Percentiles rank a stretch among this genome's conserved stretches.
These are phyloP conservation scores for Rhopilema esculentum DNA, from an alignment of 30 jellyfish, hydroid and myxozoan species.

Conservation along the genomic window DNA sequence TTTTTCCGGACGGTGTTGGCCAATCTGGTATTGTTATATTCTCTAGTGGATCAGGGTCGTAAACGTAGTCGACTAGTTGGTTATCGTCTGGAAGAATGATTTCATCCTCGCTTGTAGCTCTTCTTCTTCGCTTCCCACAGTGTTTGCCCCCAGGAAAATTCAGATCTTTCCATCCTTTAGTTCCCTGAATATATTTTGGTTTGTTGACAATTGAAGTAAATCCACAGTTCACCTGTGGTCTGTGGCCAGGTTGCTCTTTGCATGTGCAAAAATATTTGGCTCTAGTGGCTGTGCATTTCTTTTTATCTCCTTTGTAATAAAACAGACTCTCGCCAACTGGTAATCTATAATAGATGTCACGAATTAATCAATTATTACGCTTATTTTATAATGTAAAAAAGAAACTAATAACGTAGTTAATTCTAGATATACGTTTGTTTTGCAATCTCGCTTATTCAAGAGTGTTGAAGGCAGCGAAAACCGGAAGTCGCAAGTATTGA, in stretches of 20 bases:
- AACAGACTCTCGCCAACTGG: conserved; percentile 75
- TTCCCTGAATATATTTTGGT: conserved; percentile 73
- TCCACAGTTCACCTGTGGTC: conserved; percentile 62
- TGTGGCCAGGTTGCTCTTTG: conserved; percentile 38
- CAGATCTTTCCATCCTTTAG: conserved; percentile 71
- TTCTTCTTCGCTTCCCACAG: conserved; percentile 79
- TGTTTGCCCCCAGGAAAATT: conserved; percentile 84
- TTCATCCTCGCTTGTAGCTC: conserved; percentile 45
- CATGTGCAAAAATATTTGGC: conserved; percentile 83
- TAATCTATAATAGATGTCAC: neutral
- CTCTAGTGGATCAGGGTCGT: conserved; percentile 51
- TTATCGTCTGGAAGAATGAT: conserved; percentile 79
- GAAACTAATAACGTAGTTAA: too few relatives aligned
- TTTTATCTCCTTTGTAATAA: conserved; percentile 64
- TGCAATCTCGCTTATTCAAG: too few relatives aligned
- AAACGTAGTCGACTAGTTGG: conserved; percentile 43
- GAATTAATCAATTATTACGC: too few relatives aligned
- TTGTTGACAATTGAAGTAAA: conserved; percentile 46
- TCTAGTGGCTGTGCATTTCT: conserved; percentile 62
- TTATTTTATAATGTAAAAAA: too few relatives aligned
- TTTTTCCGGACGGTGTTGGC: conserved; percentile 85
- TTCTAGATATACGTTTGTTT: too few relatives aligned
- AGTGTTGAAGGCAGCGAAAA: too few relatives aligned
- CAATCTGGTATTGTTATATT: conserved; percentile 45
- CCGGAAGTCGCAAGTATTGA: too few relatives aligned